Conservation (phyloP, 2,888 invertebrate species). For the Actias luna region DNA sequence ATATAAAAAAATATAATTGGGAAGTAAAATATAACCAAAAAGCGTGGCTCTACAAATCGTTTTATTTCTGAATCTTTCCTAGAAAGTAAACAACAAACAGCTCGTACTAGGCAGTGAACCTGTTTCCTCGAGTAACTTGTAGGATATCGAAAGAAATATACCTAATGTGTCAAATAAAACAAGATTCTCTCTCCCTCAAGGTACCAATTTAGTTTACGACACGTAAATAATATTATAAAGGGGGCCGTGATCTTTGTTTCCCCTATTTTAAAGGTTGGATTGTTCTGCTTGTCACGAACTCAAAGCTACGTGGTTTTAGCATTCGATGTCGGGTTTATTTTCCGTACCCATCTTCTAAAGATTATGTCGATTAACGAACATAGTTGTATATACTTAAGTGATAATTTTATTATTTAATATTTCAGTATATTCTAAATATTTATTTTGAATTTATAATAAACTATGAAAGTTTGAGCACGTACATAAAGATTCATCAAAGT, state of each 20-base stretch:
- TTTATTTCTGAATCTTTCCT: not conserved
- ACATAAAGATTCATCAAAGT: too few species aligned
- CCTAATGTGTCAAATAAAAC: constrained; percentile 66
- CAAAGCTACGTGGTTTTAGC: constrained; percentile 6
- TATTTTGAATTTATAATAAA: not conserved
- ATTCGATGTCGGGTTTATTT: not conserved
- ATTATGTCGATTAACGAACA: not conserved
- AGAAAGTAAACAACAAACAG: not conserved
- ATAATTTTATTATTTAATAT: not conserved
- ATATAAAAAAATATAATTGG: too few species aligned
- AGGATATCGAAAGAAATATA: constrained; percentile 25
- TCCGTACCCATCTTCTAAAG: not conserved
- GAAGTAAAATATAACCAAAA: not conserved
- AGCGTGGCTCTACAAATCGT: not conserved
- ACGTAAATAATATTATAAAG: constrained; percentile 70
- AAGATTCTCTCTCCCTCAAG: constrained; percentile 59
- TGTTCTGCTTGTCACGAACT: constrained; percentile 49
- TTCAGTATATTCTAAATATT: not conserved
- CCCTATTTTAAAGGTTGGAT: constrained; percentile 46
- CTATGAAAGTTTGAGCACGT: too few species aligned
- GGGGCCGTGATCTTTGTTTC: constrained; percentile 61
- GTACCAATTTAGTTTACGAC: constrained; percentile 71
- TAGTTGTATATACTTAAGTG: not conserved
- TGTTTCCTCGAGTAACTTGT: constrained; percentile 28
- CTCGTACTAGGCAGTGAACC: not conserved